These are phyloP conservation scores for Mechanitis messenoides DNA, from an alignment of 2,888 invertebrate species.

Conservation along the genomic window DNA sequence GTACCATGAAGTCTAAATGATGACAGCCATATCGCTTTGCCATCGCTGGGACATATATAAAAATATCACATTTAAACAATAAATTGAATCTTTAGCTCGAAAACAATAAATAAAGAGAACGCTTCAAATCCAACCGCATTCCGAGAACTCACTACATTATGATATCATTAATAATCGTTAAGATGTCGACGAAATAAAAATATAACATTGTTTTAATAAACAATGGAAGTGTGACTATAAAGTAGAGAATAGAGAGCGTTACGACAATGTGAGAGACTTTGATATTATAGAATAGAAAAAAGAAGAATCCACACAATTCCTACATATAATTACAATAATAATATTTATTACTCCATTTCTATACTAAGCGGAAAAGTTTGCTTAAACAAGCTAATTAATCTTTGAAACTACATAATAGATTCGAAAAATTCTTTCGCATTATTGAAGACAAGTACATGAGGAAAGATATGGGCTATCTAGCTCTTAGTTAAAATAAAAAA, in stretches of 20 bases:
- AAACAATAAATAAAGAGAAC: slow-evolving; percentile 34
- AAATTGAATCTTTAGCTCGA: slow-evolving; percentile 9
- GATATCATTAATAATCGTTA: slow-evolving; percentile 63
- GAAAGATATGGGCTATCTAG: no score
- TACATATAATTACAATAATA: no score
- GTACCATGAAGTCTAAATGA: no score
- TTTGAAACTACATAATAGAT: no score
- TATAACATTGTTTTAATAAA: slow-evolving; percentile 73
- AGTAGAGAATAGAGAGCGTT: slow-evolving; percentile 57
- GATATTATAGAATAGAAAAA: slow-evolving; percentile 48
- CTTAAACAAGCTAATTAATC: no score
- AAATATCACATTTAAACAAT: background rate
- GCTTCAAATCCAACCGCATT: slow-evolving; percentile 25
- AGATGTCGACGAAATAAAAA: slow-evolving; percentile 63
- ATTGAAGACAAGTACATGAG: no score
- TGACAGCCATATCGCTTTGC: no score
- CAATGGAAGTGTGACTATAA: slow-evolving; percentile 64
- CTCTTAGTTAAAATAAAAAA: no score
- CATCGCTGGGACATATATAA: background rate
- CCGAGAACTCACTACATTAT: slow-evolving; percentile 37
- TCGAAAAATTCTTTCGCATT: no score
- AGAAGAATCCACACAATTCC: background rate
- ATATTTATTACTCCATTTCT: no score
- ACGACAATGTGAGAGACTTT: slow-evolving; percentile 56
- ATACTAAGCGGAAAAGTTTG: no score